Percentiles rank a stretch among this genome's conserved stretches.
phyloP scores from a whole-genome alignment of 2,888 invertebrate genomes.

The Limenitis camilla region DNA sequence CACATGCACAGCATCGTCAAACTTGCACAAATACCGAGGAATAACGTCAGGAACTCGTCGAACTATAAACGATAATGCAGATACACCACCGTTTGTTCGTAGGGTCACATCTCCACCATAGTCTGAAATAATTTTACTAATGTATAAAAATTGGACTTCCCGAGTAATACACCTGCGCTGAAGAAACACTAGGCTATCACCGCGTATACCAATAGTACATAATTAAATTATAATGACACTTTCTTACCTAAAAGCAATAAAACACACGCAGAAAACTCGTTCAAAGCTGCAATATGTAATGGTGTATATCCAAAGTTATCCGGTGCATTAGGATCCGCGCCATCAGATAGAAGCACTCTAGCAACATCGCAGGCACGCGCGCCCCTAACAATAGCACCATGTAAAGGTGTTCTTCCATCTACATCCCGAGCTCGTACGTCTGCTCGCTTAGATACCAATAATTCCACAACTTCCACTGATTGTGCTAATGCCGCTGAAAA shows the following conservation, averaged over 20 bases:
- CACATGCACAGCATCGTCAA: constrained; percentile 84
- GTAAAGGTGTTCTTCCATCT: constrained; percentile 85
- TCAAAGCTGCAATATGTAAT: constrained; percentile 86
- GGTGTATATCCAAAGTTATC: constrained; percentile 90
- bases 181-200: too few relatives aligned
- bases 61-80: constrained; percentile 86
- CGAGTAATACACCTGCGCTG: too few relatives aligned
- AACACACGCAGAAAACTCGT: constrained; percentile 86
- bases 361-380: constrained; percentile 82
- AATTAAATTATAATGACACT: not conserved
- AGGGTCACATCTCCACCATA: constrained; percentile 88
- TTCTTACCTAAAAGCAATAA: constrained; percentile 76
- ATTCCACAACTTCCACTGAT: constrained; percentile 83
- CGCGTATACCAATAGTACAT: not conserved
- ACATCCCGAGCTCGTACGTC: constrained; percentile 79
- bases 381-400: constrained; percentile 86
- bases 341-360: constrained; percentile 76
- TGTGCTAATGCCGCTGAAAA: constrained; percentile 83
- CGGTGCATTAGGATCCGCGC: constrained; percentile 83
- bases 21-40: constrained; percentile 79
- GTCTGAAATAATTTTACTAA: constrained; percentile 50
- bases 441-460: constrained; percentile 78
- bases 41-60: constrained; percentile 89
- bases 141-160: not conserved
- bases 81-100: constrained; percentile 85